Evolutionary conservation across 1,140 invertebrate species (phyloP).

Genomic region (Drosophila ficusphila): DNA sequence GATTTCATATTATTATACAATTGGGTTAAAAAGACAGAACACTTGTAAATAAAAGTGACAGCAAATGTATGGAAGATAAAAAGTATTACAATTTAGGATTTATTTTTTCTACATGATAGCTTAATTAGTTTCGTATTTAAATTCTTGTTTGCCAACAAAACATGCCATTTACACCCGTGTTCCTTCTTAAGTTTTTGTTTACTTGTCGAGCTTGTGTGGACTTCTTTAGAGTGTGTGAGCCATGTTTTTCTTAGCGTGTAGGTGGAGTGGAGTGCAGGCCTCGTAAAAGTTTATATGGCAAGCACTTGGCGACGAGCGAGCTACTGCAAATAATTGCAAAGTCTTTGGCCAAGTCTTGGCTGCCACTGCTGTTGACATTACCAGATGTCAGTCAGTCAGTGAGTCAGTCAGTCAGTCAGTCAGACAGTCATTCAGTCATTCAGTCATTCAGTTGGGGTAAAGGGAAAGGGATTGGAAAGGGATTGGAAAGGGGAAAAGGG

Average conservation of each 20-base stretch:
- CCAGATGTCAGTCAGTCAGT: constrained; percentile 35
- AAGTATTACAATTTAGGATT: too few species aligned
- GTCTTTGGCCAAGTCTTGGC: constrained; percentile 49
- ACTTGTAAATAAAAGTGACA: too few species aligned
- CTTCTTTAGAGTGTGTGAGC: not conserved
- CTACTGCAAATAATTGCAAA: constrained; percentile 72
- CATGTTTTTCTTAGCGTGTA: constrained; percentile 9
- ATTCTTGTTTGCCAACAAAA: too few species aligned
- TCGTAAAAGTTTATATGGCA: constrained; percentile 68
- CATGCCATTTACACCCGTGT: too few species aligned
- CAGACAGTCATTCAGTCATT: constrained; percentile 30
- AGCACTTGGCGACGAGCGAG: constrained; percentile 52
- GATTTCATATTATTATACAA: too few species aligned
- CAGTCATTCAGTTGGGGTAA: not conserved
- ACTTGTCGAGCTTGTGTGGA: too few species aligned
- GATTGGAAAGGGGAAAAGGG: not conserved
- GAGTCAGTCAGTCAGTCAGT: constrained; percentile 26
- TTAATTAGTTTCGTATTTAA: too few species aligned
- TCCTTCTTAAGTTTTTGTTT: too few species aligned
- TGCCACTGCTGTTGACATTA: constrained; percentile 62
- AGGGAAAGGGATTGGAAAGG: not conserved
- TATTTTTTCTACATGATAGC: too few species aligned
- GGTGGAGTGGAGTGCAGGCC: constrained; percentile 31
- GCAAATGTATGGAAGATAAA: too few species aligned
- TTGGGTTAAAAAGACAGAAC: too few species aligned